Evolutionary conservation across 2,113 vertebrate genomes (phyloP), one percentile per base, ranked within the genome.

Genomic region (Clarias gariepinus): DNA sequence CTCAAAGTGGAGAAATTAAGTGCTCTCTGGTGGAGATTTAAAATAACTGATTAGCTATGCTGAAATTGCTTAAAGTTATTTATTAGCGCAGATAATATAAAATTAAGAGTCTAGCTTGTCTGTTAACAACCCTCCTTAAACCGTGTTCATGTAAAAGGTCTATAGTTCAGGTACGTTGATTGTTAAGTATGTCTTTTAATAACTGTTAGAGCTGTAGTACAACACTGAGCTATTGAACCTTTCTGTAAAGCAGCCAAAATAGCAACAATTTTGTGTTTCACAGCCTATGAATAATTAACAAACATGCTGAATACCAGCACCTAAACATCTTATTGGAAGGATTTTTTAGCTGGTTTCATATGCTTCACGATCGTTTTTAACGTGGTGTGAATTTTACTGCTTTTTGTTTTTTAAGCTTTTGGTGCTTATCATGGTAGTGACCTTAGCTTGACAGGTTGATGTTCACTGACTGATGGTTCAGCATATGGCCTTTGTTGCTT

Each of bases 1-100:
- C 86, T 90, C 87, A 88, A 90, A 88, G 66, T 68, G 1, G 30
- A 86, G 85, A 66, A 85, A 85, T 79, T 41, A 83, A 33, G 52
- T 61, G 82, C n/a, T 74, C 73, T 86, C 64, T 87, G 84, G 4
- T 83, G 63, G 81, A 87, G 86, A 83, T 57, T 74, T 60, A 53
- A 81, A 82, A 74, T 21, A 74, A 53, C n/a, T 52, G 23, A 53
- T 76, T 23, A 57, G 36, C 28, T 66, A 18, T 9, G n/a, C 74
- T 79, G 60, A 79, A 21, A 79, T 68, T 85, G 19, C 25, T 15
- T 6, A 64, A 79, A 79, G 19, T 19, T 25, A 79, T 66, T 78
- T 66, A 55, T 52, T 79, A 57, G 60, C 61, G 79, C 33, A 55
- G 63, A 41, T 33, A 23, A 58, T 25, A 21, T 86, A 19, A 85